Percentiles rank a stretch among this genome's conserved stretches.
Evolutionary conservation across 1,140 invertebrate species (phyloP).

Genomic region (Rhysida immarginata): DNA sequence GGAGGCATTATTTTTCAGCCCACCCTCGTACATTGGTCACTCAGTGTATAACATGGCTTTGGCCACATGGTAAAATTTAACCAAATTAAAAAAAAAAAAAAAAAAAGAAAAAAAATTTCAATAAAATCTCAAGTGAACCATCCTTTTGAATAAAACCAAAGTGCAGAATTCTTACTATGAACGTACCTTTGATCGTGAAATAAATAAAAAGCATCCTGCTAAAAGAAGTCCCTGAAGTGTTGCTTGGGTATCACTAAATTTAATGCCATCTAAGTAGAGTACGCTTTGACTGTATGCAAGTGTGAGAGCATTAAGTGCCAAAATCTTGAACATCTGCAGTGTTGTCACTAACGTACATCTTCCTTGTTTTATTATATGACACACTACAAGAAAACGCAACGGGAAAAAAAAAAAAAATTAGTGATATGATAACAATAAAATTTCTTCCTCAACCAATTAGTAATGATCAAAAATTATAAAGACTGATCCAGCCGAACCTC

Average conservation of each 20-base stretch:
- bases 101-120: too few species aligned
- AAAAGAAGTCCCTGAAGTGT: slow-evolving; percentile 87
- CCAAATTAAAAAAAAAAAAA: too few species aligned
- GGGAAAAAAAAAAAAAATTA: background rate
- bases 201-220: slow-evolving; percentile 93
- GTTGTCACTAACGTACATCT: slow-evolving; percentile 97
- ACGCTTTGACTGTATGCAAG: slow-evolving; percentile 97
- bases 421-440: background rate
- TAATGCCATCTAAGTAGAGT: slow-evolving; percentile 93
- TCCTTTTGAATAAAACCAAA: too few species aligned
- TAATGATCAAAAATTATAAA: too few species aligned
- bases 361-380: slow-evolving; percentile 97
- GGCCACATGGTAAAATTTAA: too few species aligned
- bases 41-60: too few species aligned
- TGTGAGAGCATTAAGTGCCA: slow-evolving; percentile 95
- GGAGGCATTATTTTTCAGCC: too few species aligned
- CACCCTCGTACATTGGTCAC: too few species aligned
- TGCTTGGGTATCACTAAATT: slow-evolving; percentile 93
- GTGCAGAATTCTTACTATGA: slow-evolving; percentile 4
- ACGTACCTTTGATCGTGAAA: slow-evolving; percentile 85
- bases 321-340: slow-evolving; percentile 99
- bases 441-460: too few species aligned
- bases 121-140: too few species aligned
- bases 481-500: too few species aligned
- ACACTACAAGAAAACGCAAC: slow-evolving; percentile 46